Evolutionary conservation across 2,797 vertebrate species (phyloP).

Genomic region (Girardinus metallicus): DNA sequence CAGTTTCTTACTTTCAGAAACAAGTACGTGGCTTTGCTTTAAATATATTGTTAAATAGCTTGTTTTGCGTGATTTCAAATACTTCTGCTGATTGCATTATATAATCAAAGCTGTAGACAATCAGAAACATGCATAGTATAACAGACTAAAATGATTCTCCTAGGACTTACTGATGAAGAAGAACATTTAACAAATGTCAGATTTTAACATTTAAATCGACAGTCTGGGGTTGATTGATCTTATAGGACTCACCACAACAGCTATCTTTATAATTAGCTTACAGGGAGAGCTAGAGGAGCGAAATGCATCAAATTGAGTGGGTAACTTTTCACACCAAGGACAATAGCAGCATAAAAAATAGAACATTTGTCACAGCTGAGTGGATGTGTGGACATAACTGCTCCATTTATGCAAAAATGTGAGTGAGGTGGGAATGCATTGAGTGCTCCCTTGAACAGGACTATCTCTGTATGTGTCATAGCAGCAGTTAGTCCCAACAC

Average conservation of each 20-base stretch:
- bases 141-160: slow-evolving; percentile 28
- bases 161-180: background rate
- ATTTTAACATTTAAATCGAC: slow-evolving; percentile 34
- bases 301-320: slow-evolving; percentile 13
- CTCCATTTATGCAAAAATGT: slow-evolving; percentile 49
- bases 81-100: too few species aligned
- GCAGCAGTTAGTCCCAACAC: slow-evolving; percentile 69
- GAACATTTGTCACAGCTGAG: slow-evolving; percentile 40
- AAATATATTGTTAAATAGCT: background rate
- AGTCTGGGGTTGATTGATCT: background rate
- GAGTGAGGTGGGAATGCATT: slow-evolving; percentile 42
- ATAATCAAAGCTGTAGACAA: too few species aligned
- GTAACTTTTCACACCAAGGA: slow-evolving; percentile 16
- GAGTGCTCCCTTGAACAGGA: slow-evolving; percentile 60
- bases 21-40: background rate
- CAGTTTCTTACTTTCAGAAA: slow-evolving; percentile 5
- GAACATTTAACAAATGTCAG: slow-evolving; percentile 13
- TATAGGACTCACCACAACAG: background rate
- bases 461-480: slow-evolving; percentile 67
- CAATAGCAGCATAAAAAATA: slow-evolving; percentile 12
- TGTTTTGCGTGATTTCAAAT: too few species aligned
- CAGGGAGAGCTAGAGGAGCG: background rate
- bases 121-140: too few species aligned
- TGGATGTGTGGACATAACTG: slow-evolving; percentile 36
- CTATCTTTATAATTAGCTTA: background rate